Evolutionary conservation across 1,140 invertebrate genomes (phyloP).

Genomic region (Pectinophora gossypiella): DNA sequence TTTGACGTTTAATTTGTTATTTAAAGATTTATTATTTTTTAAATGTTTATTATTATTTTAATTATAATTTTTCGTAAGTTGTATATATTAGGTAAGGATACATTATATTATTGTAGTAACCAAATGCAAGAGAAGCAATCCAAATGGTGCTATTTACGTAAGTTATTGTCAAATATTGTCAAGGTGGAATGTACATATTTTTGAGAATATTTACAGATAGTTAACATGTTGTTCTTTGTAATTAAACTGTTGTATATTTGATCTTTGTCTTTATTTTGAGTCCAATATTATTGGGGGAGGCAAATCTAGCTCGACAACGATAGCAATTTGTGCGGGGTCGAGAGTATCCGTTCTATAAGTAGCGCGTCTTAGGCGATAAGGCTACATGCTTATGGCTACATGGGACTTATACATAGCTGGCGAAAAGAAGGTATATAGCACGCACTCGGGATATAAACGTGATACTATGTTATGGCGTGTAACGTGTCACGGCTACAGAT

Average conservation of each 20-base stretch:
- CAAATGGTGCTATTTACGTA: slow-evolving; percentile 51
- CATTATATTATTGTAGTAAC: slow-evolving; percentile 6
- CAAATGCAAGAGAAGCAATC: slow-evolving; percentile 39
- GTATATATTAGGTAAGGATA: slow-evolving; percentile 19
- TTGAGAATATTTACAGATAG: neutral
- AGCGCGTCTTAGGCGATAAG: no score
- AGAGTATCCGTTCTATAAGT: no score
- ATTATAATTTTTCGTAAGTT: slow-evolving; percentile 6
- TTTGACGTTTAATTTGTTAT: slow-evolving; percentile 1
- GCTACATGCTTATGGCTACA: no score
- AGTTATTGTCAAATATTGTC: slow-evolving; percentile 6
- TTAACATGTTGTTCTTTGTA: neutral
- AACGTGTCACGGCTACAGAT: no score
- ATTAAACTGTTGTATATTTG: slow-evolving; percentile 1
- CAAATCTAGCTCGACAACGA: no score
- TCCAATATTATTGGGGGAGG: no score
- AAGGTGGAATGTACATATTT: slow-evolving; percentile 1
- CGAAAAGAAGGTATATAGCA: no score
- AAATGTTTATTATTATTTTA: neutral
- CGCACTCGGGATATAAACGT: no score
- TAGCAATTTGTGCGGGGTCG: no score
- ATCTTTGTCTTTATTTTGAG: neutral
- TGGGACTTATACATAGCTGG: no score
- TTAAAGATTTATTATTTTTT: neutral
- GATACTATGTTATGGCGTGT: no score